Evolutionary conservation across 2,888 invertebrate genomes (phyloP).

Genomic region (Nesidiocoris tenuis): DNA sequence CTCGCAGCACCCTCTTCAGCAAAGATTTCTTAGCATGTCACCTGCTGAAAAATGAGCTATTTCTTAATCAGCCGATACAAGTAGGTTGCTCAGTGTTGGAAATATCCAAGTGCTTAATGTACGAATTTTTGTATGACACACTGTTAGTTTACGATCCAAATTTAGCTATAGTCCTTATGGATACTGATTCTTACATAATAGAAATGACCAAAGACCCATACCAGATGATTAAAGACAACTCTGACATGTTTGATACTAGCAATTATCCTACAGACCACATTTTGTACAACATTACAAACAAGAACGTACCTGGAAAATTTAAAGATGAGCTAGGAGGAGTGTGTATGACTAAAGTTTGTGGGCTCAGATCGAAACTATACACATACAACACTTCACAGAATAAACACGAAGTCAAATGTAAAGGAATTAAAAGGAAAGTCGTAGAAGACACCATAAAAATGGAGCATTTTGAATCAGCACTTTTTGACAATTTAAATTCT

Average conservation of each 20-base stretch:
- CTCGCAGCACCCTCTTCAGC: neutral
- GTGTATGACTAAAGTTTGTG: neutral
- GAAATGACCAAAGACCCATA: conserved; percentile 1
- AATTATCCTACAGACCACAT: neutral
- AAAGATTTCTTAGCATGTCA: neutral
- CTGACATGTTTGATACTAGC: neutral
- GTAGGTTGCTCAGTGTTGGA: conserved; percentile 1
- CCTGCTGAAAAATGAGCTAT: neutral
- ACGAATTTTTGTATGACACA: conserved; percentile 10
- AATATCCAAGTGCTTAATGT: conserved; percentile 22
- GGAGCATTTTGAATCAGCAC: neutral
- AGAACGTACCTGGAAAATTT: neutral
- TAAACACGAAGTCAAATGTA: neutral
- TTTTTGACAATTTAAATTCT: neutral
- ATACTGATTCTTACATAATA: conserved; percentile 15
- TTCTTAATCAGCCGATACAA: neutral
- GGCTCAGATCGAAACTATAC: neutral
- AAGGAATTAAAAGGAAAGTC: neutral
- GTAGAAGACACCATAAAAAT: neutral
- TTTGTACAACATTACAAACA: neutral
- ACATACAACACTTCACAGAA: neutral
- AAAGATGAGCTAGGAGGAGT: neutral
- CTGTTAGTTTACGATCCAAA: neutral
- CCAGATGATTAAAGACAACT: conserved; percentile 6
- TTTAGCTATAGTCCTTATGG: neutral